A percentile compares a stretch with the other conserved stretches of the same genome.
These are phyloP conservation scores for Torymus auratus DNA, from an alignment of 2,888 invertebrate species.

Conservation along the genomic window DNA sequence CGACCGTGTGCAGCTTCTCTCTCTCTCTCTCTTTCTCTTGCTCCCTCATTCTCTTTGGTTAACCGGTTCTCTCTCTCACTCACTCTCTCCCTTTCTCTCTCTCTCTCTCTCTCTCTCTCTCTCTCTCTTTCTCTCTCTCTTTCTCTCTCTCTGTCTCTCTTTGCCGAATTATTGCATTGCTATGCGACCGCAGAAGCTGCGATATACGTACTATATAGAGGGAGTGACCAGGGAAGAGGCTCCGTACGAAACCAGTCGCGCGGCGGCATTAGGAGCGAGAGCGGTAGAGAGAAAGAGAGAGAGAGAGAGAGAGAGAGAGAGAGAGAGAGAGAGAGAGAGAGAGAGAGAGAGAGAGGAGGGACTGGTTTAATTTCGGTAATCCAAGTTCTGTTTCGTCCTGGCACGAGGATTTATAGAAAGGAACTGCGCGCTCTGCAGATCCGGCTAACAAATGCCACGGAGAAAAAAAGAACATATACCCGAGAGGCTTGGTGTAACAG, in stretches of 20 bases:
- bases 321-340: not conserved
- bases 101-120: constrained; percentile 12
- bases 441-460: not conserved
- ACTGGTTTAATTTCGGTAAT: constrained; percentile 61
- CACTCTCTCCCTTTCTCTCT: too few species aligned
- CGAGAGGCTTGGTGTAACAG: not conserved
- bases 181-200: not conserved
- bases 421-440: not conserved
- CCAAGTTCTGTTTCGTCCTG: constrained; percentile 52
- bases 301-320: not conserved
- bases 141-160: constrained; percentile 41
- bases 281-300: not conserved
- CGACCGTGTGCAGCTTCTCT: not conserved
- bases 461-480: not conserved
- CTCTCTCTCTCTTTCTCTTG: constrained; percentile 6
- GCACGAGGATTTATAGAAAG: constrained; percentile 32
- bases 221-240: constrained; percentile 8
- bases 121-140: constrained; percentile 38
- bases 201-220: not conserved
- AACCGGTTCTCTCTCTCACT: constrained; percentile 50
- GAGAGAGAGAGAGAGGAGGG: constrained; percentile 31
- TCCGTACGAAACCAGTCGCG: not conserved
- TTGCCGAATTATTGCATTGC: constrained; percentile 16
- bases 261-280: constrained; percentile 44
- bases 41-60: constrained; percentile 22